A percentile compares a stretch with the other conserved stretches of the same genome.
Conservation (phyloP, 53 echinoderm and acorn worm species). For the Henricia sp. region DNA sequence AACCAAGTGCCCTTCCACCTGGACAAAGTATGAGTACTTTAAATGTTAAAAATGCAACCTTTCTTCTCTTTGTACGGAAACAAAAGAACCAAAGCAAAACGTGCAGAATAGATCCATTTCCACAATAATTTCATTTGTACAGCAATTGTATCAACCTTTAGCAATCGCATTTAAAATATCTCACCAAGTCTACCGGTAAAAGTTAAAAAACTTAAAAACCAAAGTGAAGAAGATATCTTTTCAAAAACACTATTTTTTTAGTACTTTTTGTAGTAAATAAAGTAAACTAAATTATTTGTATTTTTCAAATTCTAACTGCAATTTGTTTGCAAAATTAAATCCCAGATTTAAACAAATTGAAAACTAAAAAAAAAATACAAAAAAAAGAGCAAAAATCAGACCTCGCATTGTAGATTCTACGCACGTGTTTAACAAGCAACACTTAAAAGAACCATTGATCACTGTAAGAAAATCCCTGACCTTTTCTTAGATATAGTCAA, state of each 20-base stretch:
- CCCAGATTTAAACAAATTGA: too few relatives aligned
- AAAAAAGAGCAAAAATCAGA: too few relatives aligned
- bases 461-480: too few relatives aligned
- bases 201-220: slow-evolving; percentile 3
- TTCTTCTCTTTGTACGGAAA: not conserved
- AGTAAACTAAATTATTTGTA: too few relatives aligned
- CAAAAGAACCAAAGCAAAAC: slow-evolving; percentile 14
- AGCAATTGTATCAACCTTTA: not conserved
- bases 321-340: too few relatives aligned
- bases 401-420: too few relatives aligned
- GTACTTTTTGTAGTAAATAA: slow-evolving; percentile 25
- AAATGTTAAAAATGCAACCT: slow-evolving; percentile 26
- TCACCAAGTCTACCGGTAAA: not conserved
- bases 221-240: slow-evolving; percentile 9
- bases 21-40: slow-evolving; percentile 55
- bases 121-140: slow-evolving; percentile 47
- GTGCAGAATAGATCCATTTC: slow-evolving; percentile 1
- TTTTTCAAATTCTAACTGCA: too few relatives aligned
- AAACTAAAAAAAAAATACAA: too few relatives aligned
- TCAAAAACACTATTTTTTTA: slow-evolving; percentile 4
- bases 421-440: too few relatives aligned
- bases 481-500: too few relatives aligned
- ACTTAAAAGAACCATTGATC: too few relatives aligned
- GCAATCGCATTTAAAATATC: not conserved
- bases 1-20: slow-evolving; percentile 56